phyloP scores from a whole-genome alignment of 2,888 invertebrate species.

The Camponotus fellah region DNA sequence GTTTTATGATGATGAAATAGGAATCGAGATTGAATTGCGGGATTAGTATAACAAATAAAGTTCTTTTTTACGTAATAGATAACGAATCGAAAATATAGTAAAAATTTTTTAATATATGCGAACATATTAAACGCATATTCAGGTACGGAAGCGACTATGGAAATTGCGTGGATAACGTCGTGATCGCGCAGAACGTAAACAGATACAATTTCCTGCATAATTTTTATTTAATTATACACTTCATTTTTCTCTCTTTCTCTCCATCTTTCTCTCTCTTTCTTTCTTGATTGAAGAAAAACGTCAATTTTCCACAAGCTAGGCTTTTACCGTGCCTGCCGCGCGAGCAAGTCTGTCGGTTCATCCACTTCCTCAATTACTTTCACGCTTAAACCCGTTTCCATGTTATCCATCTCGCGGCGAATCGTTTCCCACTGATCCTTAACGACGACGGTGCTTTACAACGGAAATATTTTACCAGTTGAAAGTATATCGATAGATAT shows the following conservation, averaged over 20 bases:
- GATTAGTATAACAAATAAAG: neutral
- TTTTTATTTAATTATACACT: slow-evolving; percentile 37
- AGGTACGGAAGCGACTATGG: slow-evolving; percentile 18
- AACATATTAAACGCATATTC: neutral
- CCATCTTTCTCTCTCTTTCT: neutral
- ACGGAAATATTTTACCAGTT: slow-evolving; percentile 54
- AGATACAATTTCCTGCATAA: slow-evolving; percentile 32
- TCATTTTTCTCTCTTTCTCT: neutral
- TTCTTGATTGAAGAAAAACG: slow-evolving; percentile 36
- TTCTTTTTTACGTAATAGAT: neutral
- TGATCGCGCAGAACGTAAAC: slow-evolving; percentile 27
- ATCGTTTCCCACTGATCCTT: slow-evolving; percentile 75
- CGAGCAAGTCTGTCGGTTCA: slow-evolving; percentile 65
- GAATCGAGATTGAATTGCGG: neutral
- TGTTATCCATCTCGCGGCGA: slow-evolving; percentile 74
- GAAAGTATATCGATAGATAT: slow-evolving; percentile 2
- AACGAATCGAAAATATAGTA: neutral
- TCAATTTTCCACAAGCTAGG: slow-evolving; percentile 64
- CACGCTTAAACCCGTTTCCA: slow-evolving; percentile 81
- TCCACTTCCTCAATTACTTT: slow-evolving; percentile 81
- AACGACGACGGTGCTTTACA: slow-evolving; percentile 50
- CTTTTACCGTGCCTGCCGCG: slow-evolving; percentile 51
- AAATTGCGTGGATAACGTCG: slow-evolving; percentile 31
- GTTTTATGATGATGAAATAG: neutral
- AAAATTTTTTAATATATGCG: neutral